These are phyloP conservation scores for Catharus bicknelli DNA, from an alignment of 2,113 vertebrate genomes.

Conservation along the genomic window DNA sequence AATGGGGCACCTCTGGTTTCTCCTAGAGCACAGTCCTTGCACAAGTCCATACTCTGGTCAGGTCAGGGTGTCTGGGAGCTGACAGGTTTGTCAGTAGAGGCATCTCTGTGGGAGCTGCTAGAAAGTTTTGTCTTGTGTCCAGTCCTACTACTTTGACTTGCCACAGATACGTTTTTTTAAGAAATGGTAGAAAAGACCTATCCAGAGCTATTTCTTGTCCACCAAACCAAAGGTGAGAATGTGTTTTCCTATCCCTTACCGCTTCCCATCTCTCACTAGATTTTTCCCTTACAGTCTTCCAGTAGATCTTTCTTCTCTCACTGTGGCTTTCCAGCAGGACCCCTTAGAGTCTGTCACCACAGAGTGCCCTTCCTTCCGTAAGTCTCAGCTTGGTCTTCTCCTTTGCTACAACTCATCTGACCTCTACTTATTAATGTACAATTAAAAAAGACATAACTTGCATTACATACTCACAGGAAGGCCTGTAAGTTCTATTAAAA, in stretches of 20 bases:
- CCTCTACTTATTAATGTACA: not conserved
- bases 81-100: not conserved
- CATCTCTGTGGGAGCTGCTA: not conserved
- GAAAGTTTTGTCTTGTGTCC: not conserved
- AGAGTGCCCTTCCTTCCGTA: not conserved
- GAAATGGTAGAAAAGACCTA: not conserved
- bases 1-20: not conserved
- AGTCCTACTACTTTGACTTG: not conserved
- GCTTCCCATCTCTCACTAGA: not conserved
- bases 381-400: not conserved
- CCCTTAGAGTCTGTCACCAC: not conserved
- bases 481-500: constrained; percentile 28
- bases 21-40: too few relatives aligned
- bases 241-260: not conserved
- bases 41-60: fast-evolving
- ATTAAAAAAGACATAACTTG: not conserved
- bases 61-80: fast-evolving
- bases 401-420: not conserved
- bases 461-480: not conserved
- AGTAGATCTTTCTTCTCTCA: not conserved
- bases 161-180: not conserved
- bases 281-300: not conserved
- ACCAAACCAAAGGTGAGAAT: not conserved
- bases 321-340: not conserved
- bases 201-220: not conserved